Percentiles rank a stretch among this genome's conserved stretches.
Conservation (phyloP, 2,888 invertebrate species). For the Congeria kusceri region DNA sequence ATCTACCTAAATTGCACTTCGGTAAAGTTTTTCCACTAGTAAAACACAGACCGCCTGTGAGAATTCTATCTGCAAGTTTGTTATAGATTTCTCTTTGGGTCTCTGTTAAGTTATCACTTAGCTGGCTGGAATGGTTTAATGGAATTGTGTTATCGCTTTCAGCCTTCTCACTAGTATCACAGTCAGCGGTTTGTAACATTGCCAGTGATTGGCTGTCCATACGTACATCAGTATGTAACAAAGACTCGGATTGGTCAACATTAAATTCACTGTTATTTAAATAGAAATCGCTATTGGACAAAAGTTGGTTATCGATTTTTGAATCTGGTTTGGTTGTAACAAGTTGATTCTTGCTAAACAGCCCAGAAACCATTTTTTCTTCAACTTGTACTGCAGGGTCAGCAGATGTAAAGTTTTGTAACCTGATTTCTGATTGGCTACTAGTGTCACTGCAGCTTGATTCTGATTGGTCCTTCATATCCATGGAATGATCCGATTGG, state of each 20-base stretch:
- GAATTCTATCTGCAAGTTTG: constrained; percentile 46
- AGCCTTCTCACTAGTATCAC: constrained; percentile 11
- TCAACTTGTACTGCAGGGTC: constrained; percentile 44
- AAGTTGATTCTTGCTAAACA: constrained; percentile 30
- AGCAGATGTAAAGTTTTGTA: not conserved
- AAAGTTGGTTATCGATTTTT: too few relatives aligned
- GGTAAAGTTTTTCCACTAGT: not conserved
- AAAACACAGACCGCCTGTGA: constrained; percentile 32
- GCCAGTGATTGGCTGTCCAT: too few relatives aligned
- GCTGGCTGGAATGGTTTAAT: constrained; percentile 14
- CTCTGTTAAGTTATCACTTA: not conserved
- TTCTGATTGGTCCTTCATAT: constrained; percentile 54
- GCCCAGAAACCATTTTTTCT: constrained; percentile 39
- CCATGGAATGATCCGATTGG: constrained; percentile 59
- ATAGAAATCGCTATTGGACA: too few relatives aligned
- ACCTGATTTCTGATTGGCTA: constrained; percentile 10
- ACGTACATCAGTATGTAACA: too few relatives aligned
- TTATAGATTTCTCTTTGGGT: constrained; percentile 39
- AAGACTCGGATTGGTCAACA: too few relatives aligned
- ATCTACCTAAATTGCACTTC: not conserved
- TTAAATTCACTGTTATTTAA: too few relatives aligned
- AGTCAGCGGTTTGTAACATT: not conserved
- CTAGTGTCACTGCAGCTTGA: constrained; percentile 14
- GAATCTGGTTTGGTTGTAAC: too few relatives aligned
- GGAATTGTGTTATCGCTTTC: constrained; percentile 2